A percentile compares a stretch with the other conserved stretches of the same genome.
Evolutionary conservation across 23 tunicate species (phyloP).

Genomic region (Styela plicata): DNA sequence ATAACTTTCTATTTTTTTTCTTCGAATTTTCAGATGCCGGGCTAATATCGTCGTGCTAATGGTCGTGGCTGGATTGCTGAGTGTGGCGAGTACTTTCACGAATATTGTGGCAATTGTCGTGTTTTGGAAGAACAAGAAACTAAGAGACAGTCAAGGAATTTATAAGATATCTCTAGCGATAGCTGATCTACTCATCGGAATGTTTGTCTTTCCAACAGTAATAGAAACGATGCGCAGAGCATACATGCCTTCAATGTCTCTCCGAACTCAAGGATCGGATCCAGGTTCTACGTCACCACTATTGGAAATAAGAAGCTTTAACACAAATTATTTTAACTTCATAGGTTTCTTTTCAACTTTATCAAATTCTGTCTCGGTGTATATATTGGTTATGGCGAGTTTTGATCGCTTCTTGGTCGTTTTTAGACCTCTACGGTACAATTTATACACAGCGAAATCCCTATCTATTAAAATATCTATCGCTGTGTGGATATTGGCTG

Average conservation of each 20-base stretch:
- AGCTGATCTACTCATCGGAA: conserved; percentile 43
- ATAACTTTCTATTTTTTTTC: too few species aligned
- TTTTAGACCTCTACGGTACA: conserved; percentile 21
- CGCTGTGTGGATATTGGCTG: conserved; percentile 7
- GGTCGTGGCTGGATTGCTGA: conserved; percentile 14
- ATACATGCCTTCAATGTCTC: conserved; percentile 5
- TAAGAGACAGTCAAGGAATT: conserved; percentile 56
- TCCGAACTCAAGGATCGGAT: background rate
- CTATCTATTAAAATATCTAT: conserved; percentile 2
- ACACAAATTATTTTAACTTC: background rate
- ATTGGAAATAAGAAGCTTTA: background rate
- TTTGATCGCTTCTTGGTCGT: conserved; percentile 28
- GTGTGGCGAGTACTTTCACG: background rate
- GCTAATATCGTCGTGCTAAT: background rate
- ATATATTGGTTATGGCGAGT: conserved; percentile 14
- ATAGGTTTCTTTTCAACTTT: conserved; percentile 8
- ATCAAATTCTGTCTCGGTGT: conserved; percentile 10
- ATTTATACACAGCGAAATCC: conserved; percentile 25
- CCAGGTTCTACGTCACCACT: background rate
- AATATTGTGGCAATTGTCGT: background rate
- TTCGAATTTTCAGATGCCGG: conserved; percentile 27
- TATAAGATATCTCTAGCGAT: conserved; percentile 45
- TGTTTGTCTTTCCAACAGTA: conserved; percentile 37
- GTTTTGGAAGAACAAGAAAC: conserved; percentile 15
- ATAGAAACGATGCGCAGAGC: conserved; percentile 24